Base-by-base conservation (phyloP, 2,797 vertebrate genomes). In the Merluccius polli region DNA sequence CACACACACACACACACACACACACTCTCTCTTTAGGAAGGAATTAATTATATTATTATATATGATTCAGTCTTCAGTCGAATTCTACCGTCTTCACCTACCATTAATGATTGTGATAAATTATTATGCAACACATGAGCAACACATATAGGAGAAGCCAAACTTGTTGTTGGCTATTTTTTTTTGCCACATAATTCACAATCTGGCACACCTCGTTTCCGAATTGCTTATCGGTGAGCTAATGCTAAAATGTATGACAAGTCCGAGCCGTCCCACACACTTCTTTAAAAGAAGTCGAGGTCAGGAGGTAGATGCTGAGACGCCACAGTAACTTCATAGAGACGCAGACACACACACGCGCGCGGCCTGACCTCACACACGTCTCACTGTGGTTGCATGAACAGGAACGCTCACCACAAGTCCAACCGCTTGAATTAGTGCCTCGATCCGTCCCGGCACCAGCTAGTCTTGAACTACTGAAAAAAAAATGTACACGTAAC, bases 401-500 rank as follows among this genome's bases (percentile, higher is more conserved):
- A 90, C 89, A 90, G 79, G 82, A 77, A 71, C 79, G 10, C 89
- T 89, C 83, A 88, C 83, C 81, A 77, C 76, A 75, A 6, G 73
- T 77, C 78, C 70, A 15, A 24, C 74, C 30, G 63, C 15, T 21
- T 76, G 71, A 86, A 78, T 83, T 88, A 83, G 81, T 29, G 73
- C 76, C 84, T 31, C 24, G 21, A 80, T 82, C 63, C n/a, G 24
- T 73, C 30, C 77, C 70, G 73, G 78, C 81, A 69, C 63, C 79
- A 74, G 72, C 79, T 83, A 81, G 77, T 79, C 70, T 72, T 87
- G 82, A 88, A 82, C 83, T 78, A 74, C 84, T 79, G 79, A n/a
- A 89, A 88, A 93, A 89, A 90, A 88, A 93, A 89, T 88, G 82
- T 79, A 85, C 76, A 88, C 77, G 83, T 82, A 87, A 88, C 83